Conservation (phyloP, 2,797 vertebrate genomes). For the Pseudomugil gertrudae region DNA sequence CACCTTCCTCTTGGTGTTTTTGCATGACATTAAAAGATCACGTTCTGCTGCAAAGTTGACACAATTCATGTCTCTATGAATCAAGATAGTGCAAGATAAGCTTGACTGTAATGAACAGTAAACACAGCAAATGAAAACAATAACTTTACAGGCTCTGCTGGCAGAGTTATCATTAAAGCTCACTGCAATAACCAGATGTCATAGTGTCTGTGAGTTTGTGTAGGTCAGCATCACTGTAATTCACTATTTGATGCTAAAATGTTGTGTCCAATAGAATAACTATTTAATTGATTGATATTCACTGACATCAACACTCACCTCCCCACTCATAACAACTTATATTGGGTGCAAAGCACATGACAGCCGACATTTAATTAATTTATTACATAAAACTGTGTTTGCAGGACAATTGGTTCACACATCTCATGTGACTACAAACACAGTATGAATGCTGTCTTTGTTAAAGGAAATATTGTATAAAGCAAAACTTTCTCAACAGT, state of each 20-base stretch:
- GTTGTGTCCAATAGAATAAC: constrained; percentile 7
- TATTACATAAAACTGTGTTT: background rate
- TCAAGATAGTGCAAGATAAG: background rate
- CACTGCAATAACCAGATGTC: constrained; percentile 47
- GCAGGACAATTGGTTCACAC: background rate
- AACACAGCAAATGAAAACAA: constrained; percentile 32
- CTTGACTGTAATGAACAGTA: constrained; percentile 6
- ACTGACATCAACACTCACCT: background rate
- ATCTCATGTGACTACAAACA: background rate
- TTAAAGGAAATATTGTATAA: background rate
- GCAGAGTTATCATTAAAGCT: constrained; percentile 31
- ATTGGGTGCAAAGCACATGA: background rate
- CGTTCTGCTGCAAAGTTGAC: background rate
- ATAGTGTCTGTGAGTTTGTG: constrained; percentile 15
- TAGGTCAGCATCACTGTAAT: constrained; percentile 10
- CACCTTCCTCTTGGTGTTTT: background rate
- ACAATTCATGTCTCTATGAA: background rate
- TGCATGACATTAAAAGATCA: background rate
- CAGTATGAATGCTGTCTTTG: constrained; percentile 1
- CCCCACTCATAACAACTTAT: background rate
- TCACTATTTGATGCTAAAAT: background rate
- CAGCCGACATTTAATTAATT: background rate
- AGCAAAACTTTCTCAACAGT: constrained; percentile 2
- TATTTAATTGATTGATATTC: constrained; percentile 7
- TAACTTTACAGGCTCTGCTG: constrained; percentile 31